These are phyloP conservation scores for Sandelia bainsii DNA, from an alignment of 2,797 vertebrate species.

Conservation along the genomic window DNA sequence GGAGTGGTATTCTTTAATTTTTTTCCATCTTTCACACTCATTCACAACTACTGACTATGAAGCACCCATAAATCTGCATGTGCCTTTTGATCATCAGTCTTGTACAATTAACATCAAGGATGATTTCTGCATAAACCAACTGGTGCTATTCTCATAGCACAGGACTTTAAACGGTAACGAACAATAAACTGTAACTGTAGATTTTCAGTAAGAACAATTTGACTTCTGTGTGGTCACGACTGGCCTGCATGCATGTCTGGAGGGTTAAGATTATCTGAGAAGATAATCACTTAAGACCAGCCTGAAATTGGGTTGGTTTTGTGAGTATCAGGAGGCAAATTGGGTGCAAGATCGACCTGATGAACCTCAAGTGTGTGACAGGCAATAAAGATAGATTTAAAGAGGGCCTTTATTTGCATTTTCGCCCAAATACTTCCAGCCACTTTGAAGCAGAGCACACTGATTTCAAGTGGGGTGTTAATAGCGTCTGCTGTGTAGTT, in stretches of 20 bases:
- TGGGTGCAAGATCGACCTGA: slow-evolving; percentile 30
- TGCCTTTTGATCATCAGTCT: not conserved
- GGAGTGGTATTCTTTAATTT: not conserved
- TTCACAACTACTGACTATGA: not conserved
- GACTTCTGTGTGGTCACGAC: not conserved
- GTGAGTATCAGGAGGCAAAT: slow-evolving; percentile 40
- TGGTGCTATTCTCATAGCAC: not conserved
- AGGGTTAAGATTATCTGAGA: slow-evolving; percentile 34
- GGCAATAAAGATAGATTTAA: not conserved
- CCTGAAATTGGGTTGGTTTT: slow-evolving; percentile 9
- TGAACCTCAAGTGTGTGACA: slow-evolving; percentile 22
- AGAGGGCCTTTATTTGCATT: slow-evolving; percentile 5
- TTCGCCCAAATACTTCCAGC: slow-evolving; percentile 11
- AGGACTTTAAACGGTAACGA: slow-evolving; percentile 9
- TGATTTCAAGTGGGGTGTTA: not conserved
- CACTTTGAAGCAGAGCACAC: not conserved
- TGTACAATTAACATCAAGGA: not conserved
- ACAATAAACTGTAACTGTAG: not conserved
- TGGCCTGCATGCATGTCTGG: slow-evolving; percentile 2
- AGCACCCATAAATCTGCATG: not conserved
- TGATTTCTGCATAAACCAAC: not conserved
- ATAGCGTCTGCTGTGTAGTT: not conserved
- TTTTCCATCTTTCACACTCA: not conserved
- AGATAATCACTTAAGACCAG: slow-evolving; percentile 50
- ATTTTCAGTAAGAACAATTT: not conserved